phyloP scores from a whole-genome alignment of 2,113 vertebrate genomes.

The Osmerus eperlanus region DNA sequence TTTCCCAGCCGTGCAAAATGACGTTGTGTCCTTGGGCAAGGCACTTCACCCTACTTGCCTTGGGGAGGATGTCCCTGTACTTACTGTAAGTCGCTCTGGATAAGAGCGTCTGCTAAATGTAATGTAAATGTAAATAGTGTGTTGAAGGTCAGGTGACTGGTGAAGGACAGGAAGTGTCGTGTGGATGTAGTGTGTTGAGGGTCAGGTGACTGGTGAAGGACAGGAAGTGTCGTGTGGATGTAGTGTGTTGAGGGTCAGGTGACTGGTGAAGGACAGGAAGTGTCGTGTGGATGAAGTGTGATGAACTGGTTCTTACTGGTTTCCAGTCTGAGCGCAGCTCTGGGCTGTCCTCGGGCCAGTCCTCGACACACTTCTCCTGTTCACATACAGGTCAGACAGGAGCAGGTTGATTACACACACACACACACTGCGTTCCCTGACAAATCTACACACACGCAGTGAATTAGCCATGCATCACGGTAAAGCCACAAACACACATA shows the following conservation, averaged over 20 bases:
- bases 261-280: neutral
- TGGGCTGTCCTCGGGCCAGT: constrained; percentile 76
- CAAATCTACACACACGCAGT: neutral
- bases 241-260: neutral
- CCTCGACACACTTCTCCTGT: constrained; percentile 73
- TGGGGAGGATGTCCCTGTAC: too few species aligned
- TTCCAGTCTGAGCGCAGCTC: constrained; percentile 60
- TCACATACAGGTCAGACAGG: neutral
- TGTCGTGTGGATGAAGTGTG: neutral
- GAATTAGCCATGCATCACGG: too few species aligned
- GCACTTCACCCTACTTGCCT: too few species aligned
- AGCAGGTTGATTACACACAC: neutral
- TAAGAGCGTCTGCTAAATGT: too few species aligned
- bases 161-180: neutral
- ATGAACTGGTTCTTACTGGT: constrained; percentile 60
- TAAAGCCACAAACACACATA: neutral
- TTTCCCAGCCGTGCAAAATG: too few species aligned
- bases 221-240: neutral
- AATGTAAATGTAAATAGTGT: too few species aligned
- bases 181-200: neutral
- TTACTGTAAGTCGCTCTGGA: too few species aligned
- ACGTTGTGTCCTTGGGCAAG: too few species aligned
- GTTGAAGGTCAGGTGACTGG: neutral
- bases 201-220: too few species aligned
- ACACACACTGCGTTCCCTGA: neutral